phyloP scores from a whole-genome alignment of 2,797 vertebrate species.

The Paguma larvata region DNA sequence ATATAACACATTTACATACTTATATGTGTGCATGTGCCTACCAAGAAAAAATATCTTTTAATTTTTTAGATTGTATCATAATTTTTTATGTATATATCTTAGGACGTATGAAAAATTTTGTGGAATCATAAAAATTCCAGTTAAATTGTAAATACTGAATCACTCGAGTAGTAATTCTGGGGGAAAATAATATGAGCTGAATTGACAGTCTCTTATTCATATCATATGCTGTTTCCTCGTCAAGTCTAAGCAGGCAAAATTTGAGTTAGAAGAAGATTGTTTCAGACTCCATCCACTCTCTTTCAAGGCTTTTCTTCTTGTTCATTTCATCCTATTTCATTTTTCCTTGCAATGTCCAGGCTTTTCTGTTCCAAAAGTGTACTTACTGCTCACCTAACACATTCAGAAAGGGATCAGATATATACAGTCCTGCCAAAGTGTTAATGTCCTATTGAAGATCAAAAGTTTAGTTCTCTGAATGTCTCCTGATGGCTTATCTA shows the following conservation, averaged over 20 bases:
- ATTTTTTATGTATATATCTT: background rate
- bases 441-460: background rate
- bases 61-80: constrained; percentile 42
- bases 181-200: background rate
- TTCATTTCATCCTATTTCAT: background rate
- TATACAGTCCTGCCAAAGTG: background rate
- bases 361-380: background rate
- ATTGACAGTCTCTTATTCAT: background rate
- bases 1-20: background rate
- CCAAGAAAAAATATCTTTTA: constrained; percentile 1
- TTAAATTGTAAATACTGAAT: background rate
- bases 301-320: background rate
- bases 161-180: background rate
- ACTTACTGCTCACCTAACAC: background rate
- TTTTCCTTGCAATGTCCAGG: background rate
- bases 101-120: background rate
- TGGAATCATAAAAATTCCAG: background rate
- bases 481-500: background rate
- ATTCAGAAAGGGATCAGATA: background rate
- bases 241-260: background rate
- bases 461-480: background rate
- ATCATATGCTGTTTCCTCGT: background rate
- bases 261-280: background rate
- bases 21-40: background rate
- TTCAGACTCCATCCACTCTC: background rate